phyloP scores from a whole-genome alignment of 2,888 invertebrate genomes.

The Disparrhopalites patrizii region DNA sequence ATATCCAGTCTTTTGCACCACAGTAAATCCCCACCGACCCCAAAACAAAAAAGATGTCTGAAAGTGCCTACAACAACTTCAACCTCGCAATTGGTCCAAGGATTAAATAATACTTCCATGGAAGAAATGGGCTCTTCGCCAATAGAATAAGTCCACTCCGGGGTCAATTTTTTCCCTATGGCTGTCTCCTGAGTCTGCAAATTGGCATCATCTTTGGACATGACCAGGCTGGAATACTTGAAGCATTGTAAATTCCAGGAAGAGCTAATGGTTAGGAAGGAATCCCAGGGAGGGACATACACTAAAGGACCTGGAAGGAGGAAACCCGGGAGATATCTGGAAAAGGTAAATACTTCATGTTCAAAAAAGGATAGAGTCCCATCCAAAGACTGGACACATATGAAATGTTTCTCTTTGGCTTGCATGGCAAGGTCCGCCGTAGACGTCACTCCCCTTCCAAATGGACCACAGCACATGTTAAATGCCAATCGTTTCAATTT shows the following conservation, averaged over 20 bases:
- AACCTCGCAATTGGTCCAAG: constrained; percentile 57
- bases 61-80: constrained; percentile 78
- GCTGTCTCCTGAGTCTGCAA: constrained; percentile 51
- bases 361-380: constrained; percentile 82
- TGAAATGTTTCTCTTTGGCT: constrained; percentile 71
- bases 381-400: constrained; percentile 87
- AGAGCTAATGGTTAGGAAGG: constrained; percentile 76
- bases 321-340: constrained; percentile 72
- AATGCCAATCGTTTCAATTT: constrained; percentile 71
- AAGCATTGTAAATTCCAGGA: constrained; percentile 80
- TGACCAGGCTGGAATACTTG: constrained; percentile 67
- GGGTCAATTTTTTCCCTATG: constrained; percentile 60
- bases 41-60: constrained; percentile 73
- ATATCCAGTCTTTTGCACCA: constrained; percentile 82
- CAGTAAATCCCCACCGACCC: constrained; percentile 72
- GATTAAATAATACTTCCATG: constrained; percentile 59
- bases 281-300: constrained; percentile 75
- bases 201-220: constrained; percentile 62
- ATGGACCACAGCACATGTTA: constrained; percentile 74
- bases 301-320: constrained; percentile 79
- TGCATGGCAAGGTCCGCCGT: background rate
- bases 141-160: constrained; percentile 78
- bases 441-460: constrained; percentile 59
- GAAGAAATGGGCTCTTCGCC: constrained; percentile 67
- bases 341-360: constrained; percentile 74